Conservation (phyloP, 92 coral and sea anemone species). For the Palythoa grandis region DNA sequence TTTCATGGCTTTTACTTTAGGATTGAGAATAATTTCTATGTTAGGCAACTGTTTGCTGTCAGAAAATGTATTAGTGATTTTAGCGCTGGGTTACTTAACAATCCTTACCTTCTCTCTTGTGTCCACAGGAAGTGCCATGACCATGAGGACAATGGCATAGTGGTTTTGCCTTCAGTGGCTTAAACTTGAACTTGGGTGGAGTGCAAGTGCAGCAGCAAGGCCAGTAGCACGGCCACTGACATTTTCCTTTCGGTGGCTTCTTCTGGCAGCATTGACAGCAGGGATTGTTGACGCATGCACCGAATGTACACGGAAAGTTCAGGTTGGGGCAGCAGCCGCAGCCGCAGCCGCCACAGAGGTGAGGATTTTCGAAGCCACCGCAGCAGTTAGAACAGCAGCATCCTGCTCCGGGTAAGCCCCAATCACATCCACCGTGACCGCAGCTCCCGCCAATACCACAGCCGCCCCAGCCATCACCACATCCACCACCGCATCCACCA, state of each 20-base stretch:
- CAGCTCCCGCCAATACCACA: slow-evolving; percentile 16
- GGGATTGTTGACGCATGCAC: slow-evolving; percentile 91
- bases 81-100: too few relatives aligned
- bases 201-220: slow-evolving; percentile 89
- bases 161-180: slow-evolving; percentile 79
- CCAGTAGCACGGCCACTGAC: slow-evolving; percentile 94
- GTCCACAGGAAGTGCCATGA: slow-evolving; percentile 37
- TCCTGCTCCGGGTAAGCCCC: slow-evolving; percentile 81
- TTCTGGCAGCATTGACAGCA: slow-evolving; percentile 86
- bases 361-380: slow-evolving; percentile 86
- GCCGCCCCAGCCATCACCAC: slow-evolving; percentile 31
- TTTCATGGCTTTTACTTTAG: too few relatives aligned
- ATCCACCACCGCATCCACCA: slow-evolving; percentile 12
- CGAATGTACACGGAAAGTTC: slow-evolving; percentile 88
- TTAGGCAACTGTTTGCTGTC: too few relatives aligned
- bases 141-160: slow-evolving; percentile 79
- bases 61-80: too few relatives aligned
- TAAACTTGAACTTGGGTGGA: slow-evolving; percentile 82
- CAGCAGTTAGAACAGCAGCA: slow-evolving; percentile 95
- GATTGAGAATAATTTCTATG: too few relatives aligned
- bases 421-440: slow-evolving; percentile 38
- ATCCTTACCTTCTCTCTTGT: slow-evolving; percentile 59
- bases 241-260: slow-evolving; percentile 85
- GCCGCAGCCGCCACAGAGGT: slow-evolving; percentile 74
- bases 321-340: slow-evolving; percentile 80